Evolutionary conservation across 2,888 invertebrate genomes (phyloP).

Genomic region (Gari tellinella): DNA sequence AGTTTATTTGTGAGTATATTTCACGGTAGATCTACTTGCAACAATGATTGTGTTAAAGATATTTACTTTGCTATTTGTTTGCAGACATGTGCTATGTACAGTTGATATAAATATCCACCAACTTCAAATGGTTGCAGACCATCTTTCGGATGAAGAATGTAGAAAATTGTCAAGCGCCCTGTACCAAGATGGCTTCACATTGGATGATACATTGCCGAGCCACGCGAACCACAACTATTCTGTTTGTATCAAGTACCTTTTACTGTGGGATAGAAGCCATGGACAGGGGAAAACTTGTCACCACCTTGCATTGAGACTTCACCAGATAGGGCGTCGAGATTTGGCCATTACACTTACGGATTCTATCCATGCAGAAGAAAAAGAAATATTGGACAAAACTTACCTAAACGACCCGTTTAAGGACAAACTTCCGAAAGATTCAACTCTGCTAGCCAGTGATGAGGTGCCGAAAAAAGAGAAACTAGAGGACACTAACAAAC

Average conservation of each 20-base stretch:
- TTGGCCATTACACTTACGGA: conserved; percentile 71
- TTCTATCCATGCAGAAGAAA: conserved; percentile 71
- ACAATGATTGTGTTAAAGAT: no score
- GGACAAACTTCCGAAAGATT: conserved; percentile 58
- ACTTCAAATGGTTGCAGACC: conserved; percentile 77
- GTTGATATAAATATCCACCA: conserved; percentile 77
- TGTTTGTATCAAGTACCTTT: conserved; percentile 69
- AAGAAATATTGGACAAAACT: conserved; percentile 58
- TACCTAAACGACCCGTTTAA: conserved; percentile 71
- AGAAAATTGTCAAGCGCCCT: conserved; percentile 66
- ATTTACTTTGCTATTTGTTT: no score
- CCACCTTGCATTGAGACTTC: conserved; percentile 72
- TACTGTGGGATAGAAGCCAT: conserved; percentile 70
- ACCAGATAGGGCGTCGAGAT: conserved; percentile 71
- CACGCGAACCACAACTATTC: conserved; percentile 38
- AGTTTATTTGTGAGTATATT: no score
- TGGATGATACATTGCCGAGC: conserved; percentile 25
- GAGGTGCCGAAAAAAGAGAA: conserved; percentile 10
- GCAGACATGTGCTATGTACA: conserved; percentile 46
- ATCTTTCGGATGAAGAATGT: conserved; percentile 71
- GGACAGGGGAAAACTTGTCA: conserved; percentile 72
- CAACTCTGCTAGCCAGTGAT: conserved; percentile 56
- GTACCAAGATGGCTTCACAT: conserved; percentile 53
- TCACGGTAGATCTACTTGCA: no score
- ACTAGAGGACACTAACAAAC: neutral